Conservation (phyloP, 2,797 vertebrate genomes). For the Bradypus variegatus region DNA sequence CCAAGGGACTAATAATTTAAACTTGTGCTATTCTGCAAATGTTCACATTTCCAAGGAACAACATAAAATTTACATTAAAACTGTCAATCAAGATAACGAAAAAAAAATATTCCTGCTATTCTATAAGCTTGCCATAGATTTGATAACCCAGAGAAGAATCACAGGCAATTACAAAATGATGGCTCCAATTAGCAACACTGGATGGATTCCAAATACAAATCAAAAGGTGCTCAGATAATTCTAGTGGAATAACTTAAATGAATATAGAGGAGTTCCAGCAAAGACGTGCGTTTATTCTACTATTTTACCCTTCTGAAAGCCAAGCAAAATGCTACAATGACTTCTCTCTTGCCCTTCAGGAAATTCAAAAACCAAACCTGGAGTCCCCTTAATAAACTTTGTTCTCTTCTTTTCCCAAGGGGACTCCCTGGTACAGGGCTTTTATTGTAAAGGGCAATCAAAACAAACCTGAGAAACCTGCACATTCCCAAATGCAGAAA, state of each 20-base stretch:
- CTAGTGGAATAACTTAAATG: slow-evolving; percentile 42
- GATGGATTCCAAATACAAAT: slow-evolving; percentile 59
- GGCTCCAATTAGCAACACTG: slow-evolving; percentile 61
- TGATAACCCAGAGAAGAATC: slow-evolving; percentile 57
- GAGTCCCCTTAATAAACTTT: slow-evolving; percentile 26
- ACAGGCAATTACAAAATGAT: slow-evolving; percentile 60
- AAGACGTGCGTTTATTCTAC: slow-evolving; percentile 21
- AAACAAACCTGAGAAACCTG: slow-evolving; percentile 36
- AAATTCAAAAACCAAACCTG: slow-evolving; percentile 49
- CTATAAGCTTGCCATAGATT: slow-evolving; percentile 42
- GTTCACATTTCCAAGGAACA: slow-evolving; percentile 36
- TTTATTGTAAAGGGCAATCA: slow-evolving; percentile 40
- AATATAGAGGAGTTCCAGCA: slow-evolving; percentile 40
- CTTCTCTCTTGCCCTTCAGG: slow-evolving; percentile 8
- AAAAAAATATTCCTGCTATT: slow-evolving; percentile 38
- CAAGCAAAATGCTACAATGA: slow-evolving; percentile 14
- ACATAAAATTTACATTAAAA: slow-evolving; percentile 52
- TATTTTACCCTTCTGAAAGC: slow-evolving; percentile 10
- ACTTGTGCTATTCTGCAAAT: slow-evolving; percentile 36
- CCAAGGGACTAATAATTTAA: slow-evolving; percentile 19
- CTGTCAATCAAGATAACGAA: slow-evolving; percentile 41
- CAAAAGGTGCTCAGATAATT: slow-evolving; percentile 48
- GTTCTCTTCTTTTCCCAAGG: slow-evolving; percentile 23
- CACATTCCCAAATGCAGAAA: slow-evolving; percentile 37
- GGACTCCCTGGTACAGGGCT: neutral